A percentile compares a stretch with the other conserved stretches of the same genome.
These are phyloP conservation scores for Synergus umbraculus DNA, from an alignment of 2,888 invertebrate species.

Conservation along the genomic window DNA sequence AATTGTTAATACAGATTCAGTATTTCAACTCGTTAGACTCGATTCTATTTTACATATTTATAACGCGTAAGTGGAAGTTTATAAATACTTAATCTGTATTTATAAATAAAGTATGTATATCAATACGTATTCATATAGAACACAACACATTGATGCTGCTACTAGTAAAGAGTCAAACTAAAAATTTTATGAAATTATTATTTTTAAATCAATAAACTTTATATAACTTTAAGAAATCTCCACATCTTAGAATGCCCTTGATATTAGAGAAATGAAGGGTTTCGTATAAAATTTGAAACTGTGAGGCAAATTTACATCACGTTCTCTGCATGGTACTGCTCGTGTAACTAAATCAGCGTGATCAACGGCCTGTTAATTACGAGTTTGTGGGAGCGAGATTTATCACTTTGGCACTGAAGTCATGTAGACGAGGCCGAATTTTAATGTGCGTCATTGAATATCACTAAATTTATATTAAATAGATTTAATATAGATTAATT, in stretches of 20 bases:
- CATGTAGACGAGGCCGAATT: background rate
- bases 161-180: too few species aligned
- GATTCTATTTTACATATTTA: too few species aligned
- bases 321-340: constrained; percentile 1
- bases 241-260: background rate
- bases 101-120: too few species aligned
- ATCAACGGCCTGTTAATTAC: constrained; percentile 19
- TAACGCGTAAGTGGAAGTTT: too few species aligned
- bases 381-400: background rate
- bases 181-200: too few species aligned
- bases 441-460: background rate
- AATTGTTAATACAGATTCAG: too few species aligned
- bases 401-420: background rate
- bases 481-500: too few species aligned
- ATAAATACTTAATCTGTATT: too few species aligned
- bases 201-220: too few species aligned
- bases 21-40: too few species aligned
- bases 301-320: background rate
- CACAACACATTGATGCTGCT: too few species aligned
- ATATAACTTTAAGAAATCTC: background rate
- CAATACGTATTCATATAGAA: too few species aligned
- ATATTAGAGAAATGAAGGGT: constrained; percentile 3
- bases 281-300: background rate
- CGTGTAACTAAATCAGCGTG: constrained; percentile 22
- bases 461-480: background rate